phyloP scores from a whole-genome alignment of 2,113 vertebrate species.

The Plecturocebus donacophilus region DNA sequence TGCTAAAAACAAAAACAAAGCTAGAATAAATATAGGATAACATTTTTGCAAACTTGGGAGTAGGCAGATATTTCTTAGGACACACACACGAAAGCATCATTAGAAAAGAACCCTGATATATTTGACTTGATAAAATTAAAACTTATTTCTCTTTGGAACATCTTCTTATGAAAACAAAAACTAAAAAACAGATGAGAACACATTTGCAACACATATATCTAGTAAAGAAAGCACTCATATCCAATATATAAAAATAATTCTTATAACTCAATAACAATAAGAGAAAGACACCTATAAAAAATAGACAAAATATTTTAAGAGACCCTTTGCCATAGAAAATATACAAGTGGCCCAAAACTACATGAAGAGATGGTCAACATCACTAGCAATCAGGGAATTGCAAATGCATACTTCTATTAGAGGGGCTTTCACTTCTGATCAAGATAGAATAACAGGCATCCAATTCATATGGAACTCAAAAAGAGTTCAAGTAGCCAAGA shows the following conservation, averaged over 20 bases:
- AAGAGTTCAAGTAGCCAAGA: no score
- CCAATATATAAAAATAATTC: no score
- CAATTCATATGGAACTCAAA: background rate
- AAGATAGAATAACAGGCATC: background rate
- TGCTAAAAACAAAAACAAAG: background rate
- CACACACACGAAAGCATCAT: background rate
- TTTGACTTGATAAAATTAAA: background rate
- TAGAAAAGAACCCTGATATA: background rate
- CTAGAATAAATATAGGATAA: background rate
- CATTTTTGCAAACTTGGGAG: background rate
- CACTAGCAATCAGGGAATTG: background rate
- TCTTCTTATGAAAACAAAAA: background rate
- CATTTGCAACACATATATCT: background rate
- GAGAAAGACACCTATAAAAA: background rate
- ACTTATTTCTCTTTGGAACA: background rate
- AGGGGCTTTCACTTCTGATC: background rate
- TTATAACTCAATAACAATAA: background rate
- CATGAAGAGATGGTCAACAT: background rate
- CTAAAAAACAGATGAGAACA: background rate
- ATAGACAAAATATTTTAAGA: background rate
- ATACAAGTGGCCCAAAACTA: background rate
- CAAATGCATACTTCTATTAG: background rate
- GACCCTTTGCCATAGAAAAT: background rate
- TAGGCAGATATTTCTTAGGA: background rate
- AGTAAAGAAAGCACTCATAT: background rate